These are phyloP conservation scores for Callyntrura guangdongensis DNA, from an alignment of 2,888 invertebrate species.

Conservation along the genomic window DNA sequence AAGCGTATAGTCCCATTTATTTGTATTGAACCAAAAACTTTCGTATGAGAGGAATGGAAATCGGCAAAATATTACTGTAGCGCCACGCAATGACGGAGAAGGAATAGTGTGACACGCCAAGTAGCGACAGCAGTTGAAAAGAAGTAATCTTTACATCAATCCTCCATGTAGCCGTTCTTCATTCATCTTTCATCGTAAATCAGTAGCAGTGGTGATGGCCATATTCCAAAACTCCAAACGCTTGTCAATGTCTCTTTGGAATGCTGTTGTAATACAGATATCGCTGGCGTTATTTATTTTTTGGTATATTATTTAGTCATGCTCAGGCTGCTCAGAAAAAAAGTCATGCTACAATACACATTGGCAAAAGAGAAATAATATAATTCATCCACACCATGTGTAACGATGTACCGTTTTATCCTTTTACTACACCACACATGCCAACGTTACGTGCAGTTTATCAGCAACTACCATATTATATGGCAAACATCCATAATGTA, in stretches of 20 bases:
- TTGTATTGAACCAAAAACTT: slow-evolving; percentile 54
- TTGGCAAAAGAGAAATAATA: slow-evolving; percentile 54
- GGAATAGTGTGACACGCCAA: slow-evolving; percentile 52
- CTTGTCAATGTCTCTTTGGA: slow-evolving; percentile 65
- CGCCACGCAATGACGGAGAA: neutral
- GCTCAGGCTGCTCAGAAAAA: neutral
- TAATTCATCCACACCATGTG: neutral
- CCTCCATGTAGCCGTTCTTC: neutral
- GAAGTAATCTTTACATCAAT: slow-evolving; percentile 51
- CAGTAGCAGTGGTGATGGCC: slow-evolving; percentile 51
- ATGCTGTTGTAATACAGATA: slow-evolving; percentile 57
- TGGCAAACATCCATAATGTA: slow-evolving; percentile 57
- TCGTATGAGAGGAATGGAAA: slow-evolving; percentile 34
- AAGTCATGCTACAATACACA: neutral
- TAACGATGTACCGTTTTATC: slow-evolving; percentile 5
- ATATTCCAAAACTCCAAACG: slow-evolving; percentile 69
- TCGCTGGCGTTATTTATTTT: slow-evolving; percentile 32
- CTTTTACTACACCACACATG: slow-evolving; percentile 36
- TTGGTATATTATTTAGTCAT: slow-evolving; percentile 1
- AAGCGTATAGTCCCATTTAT: neutral
- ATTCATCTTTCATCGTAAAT: slow-evolving; percentile 54
- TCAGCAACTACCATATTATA: slow-evolving; percentile 39
- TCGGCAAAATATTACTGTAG: slow-evolving; percentile 27
- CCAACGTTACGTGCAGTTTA: slow-evolving; percentile 29
- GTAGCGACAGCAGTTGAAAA: slow-evolving; percentile 14